These are phyloP conservation scores for Pegea sp. DNA, from an alignment of 23 tunicate species.

Conservation along the genomic window DNA sequence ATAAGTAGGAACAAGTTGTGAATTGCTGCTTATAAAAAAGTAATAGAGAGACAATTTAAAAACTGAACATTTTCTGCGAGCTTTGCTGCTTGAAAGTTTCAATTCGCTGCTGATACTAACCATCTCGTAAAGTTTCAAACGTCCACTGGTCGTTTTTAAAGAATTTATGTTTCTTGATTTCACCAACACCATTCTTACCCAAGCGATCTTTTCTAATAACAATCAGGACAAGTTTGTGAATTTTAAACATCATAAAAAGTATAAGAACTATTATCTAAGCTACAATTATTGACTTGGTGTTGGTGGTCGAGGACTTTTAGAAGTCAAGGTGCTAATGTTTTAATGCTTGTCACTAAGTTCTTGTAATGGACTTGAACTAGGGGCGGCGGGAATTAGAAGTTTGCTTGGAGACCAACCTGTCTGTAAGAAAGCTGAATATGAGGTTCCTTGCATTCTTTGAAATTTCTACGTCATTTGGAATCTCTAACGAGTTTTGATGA, in stretches of 20 bases:
- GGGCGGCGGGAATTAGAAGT: neutral
- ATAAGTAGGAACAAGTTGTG: too few species aligned
- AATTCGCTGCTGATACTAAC: neutral
- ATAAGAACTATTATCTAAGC: neutral
- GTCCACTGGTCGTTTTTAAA: conserved; percentile 82
- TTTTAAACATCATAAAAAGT: neutral
- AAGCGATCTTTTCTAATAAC: conserved; percentile 53
- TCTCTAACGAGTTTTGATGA: conserved; percentile 55
- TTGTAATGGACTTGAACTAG: too few species aligned
- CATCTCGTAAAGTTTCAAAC: conserved; percentile 55
- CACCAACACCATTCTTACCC: conserved; percentile 57
- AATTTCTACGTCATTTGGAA: conserved; percentile 91
- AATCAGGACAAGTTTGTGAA: conserved; percentile 1
- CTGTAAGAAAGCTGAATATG: conserved; percentile 74
- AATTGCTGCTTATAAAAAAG: too few species aligned
- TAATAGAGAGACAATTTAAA: neutral
- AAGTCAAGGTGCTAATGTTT: neutral
- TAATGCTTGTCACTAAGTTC: too few species aligned
- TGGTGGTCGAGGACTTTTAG: neutral
- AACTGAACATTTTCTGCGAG: neutral
- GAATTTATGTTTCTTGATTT: conserved; percentile 65
- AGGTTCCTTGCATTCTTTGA: conserved; percentile 63
- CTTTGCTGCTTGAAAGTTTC: neutral
- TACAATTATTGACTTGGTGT: neutral
- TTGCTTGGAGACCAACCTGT: conserved; percentile 16